Evolutionary conservation across 1,140 invertebrate genomes (phyloP), one percentile per base, ranked within the genome.

Genomic region (Rhynchophorus ferrugineus): DNA sequence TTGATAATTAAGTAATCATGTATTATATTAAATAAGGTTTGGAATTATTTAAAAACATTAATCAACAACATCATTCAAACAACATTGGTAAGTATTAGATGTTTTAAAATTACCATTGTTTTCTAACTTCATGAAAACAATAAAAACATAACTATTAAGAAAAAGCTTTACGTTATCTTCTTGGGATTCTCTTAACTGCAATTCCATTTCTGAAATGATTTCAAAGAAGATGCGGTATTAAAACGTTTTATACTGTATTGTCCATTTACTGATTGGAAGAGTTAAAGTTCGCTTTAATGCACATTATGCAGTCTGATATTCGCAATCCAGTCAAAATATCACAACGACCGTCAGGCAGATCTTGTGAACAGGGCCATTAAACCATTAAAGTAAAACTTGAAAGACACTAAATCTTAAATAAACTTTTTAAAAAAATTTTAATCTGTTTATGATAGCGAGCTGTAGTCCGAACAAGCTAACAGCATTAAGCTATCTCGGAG

Each of bases 401-500:
- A 55, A 49, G 53, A 49, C 53, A 55, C 45, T 55, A 55, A 55
- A 55, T 55, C 53, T 55, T 44, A 38, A 55, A 44, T 44, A 44
- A 44, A 44, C 43, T 44, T 44, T 44, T 19, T 6, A 29, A 44
- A 48, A 54, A 55, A 55, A 55, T 44, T 49, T 49, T 55, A 55
- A 55, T 55, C 53, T 55, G 53, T 55, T 55, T 55, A 55, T 55
- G 53, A 55, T 55, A 55, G 53, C 46, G 53, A 42, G 45, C 46
- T 55, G 53, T 55, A 55, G 35, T 49, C 46, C 13, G 53, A 55
- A 55, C 53, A 55, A 43, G 53, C 53, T 55, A 49, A 55, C 53
- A 55, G 46, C 53, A 55, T 55, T 55, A 55, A 55, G 53, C 46
- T 55, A 55, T 55, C 53, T 55, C 53, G 47, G 24, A 55, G 37